Conservation (phyloP, 64 coral and sea anemone species). For the Acropora yongei region DNA sequence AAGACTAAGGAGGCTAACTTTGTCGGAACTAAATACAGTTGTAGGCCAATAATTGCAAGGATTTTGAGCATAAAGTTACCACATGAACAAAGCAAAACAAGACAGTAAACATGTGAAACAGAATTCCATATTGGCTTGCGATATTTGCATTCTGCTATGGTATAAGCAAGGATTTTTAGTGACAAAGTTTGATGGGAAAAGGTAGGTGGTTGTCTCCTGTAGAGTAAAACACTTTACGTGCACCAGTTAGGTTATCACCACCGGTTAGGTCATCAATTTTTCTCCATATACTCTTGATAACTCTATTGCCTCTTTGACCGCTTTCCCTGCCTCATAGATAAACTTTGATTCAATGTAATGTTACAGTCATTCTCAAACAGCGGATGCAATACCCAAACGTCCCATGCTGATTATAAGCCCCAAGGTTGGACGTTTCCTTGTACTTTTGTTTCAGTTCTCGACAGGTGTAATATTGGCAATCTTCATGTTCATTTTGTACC, state of each 20-base stretch:
- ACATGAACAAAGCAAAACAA: conserved; percentile 1
- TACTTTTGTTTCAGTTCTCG: neutral
- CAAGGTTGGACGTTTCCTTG: neutral
- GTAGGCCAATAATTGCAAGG: too few species aligned
- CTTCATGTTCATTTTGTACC: conserved; percentile 22
- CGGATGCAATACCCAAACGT: neutral
- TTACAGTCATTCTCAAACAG: too few species aligned
- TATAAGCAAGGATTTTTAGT: conserved; percentile 31
- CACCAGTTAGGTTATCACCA: too few species aligned
- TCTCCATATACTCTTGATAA: too few species aligned
- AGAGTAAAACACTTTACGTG: neutral
- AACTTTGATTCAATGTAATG: too few species aligned
- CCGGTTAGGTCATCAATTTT: too few species aligned
- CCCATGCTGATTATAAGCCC: neutral
- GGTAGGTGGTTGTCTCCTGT: neutral
- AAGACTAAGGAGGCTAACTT: too few species aligned
- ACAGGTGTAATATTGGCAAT: conserved; percentile 29
- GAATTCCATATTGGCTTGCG: neutral
- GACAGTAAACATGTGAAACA: neutral
- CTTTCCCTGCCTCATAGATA: too few species aligned
- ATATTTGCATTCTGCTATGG: conserved; percentile 32
- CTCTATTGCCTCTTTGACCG: too few species aligned
- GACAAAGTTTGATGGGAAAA: conserved; percentile 32
- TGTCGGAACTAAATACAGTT: too few species aligned
- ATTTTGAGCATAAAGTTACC: conserved; percentile 16